phyloP scores from a whole-genome alignment of 2,797 vertebrate genomes.

The Megaceryle alcyon region DNA sequence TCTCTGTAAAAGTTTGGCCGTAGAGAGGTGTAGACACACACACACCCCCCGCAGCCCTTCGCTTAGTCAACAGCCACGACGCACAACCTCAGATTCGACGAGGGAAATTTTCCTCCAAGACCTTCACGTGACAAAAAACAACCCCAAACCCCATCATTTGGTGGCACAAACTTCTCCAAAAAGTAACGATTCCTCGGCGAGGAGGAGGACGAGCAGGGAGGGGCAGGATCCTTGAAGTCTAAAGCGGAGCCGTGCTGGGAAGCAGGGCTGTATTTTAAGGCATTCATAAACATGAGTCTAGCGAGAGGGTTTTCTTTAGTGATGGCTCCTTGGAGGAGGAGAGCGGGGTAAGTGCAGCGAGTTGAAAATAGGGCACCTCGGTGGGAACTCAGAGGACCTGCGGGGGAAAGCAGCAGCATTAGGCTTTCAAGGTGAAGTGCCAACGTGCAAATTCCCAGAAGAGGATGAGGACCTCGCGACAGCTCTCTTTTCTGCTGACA shows the following conservation, averaged over 20 bases:
- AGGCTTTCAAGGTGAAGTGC: neutral
- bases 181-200: neutral
- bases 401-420: neutral
- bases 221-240: neutral
- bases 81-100: neutral
- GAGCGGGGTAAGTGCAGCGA: neutral
- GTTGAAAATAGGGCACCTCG: neutral
- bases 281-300: neutral
- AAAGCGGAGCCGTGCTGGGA: neutral
- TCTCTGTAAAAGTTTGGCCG: neutral
- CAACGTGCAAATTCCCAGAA: neutral
- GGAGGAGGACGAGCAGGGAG: neutral
- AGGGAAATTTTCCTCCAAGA: neutral
- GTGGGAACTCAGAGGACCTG: neutral
- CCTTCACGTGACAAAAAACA: neutral
- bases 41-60: rapidly evolving
- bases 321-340: neutral
- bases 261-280: neutral
- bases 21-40: neutral
- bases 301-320: neutral
- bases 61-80: too few species aligned
- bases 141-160: neutral
- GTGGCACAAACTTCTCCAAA: neutral
- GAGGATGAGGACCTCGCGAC: neutral
- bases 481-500: neutral